Conservation (phyloP, 2,888 invertebrate genomes). For the Thymelicus sylvestris region DNA sequence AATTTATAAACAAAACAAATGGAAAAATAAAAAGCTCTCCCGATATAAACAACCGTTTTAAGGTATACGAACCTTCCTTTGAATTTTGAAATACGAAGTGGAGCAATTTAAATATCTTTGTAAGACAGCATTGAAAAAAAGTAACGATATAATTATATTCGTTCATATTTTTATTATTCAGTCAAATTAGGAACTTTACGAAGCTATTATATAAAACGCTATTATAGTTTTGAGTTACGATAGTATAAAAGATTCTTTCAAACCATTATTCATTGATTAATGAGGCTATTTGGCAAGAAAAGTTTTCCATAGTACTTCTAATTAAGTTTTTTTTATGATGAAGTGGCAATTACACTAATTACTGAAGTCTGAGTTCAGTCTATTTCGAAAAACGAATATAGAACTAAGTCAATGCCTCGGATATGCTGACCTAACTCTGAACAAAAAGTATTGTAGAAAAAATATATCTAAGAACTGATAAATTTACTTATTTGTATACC, state of each 20-base stretch:
- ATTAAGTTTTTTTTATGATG: conserved; percentile 3
- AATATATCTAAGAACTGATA: neutral
- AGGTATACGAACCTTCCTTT: too few relatives aligned
- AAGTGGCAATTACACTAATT: conserved; percentile 3
- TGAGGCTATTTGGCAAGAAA: conserved; percentile 12
- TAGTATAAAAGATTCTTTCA: neutral
- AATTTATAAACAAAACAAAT: too few relatives aligned
- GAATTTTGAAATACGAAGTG: too few relatives aligned
- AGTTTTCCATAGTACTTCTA: conserved; percentile 1
- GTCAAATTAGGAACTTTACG: neutral
- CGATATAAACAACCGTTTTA: too few relatives aligned
- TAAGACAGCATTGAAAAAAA: neutral
- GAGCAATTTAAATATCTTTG: too few relatives aligned
- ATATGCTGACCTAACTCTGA: neutral
- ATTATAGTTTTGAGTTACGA: conserved; percentile 1
- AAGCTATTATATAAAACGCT: conserved; percentile 2
- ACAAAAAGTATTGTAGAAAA: neutral
- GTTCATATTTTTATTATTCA: conserved; percentile 2
- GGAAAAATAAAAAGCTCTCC: too few relatives aligned
- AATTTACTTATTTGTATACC: neutral
- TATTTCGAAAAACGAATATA: conserved; percentile 6
- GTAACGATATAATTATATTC: neutral
- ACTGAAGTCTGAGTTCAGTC: neutral
- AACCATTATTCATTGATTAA: neutral
- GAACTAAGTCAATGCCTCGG: conserved; percentile 9